Evolutionary conservation across 2,797 vertebrate genomes (phyloP), one percentile per base, ranked within the genome.

Genomic region (Protosalanx chinensis): DNA sequence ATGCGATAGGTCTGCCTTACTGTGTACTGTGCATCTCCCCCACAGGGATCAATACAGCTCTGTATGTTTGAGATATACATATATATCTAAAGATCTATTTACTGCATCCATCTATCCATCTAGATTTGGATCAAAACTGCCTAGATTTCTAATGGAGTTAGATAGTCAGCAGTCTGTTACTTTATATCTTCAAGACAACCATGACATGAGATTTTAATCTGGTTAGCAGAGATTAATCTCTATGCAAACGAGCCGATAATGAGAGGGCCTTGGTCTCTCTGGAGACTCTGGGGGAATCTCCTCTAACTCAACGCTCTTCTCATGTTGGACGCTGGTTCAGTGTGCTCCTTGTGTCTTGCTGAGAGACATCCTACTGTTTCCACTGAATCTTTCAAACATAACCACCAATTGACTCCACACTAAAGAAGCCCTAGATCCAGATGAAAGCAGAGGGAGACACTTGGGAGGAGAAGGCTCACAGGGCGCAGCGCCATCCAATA

Each of bases 1-100:
- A 82, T 33, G 68, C 80, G 79, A 72, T 70, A 73, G 61, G 76
- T 71, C 84, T 74, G 74, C 30, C 12, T 53, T 67, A 74, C 68
- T 57, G 3, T 16, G 51, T 16, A 56, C 51, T 46, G 8, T 12
- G 41, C 41, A 46, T 46, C 41, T 46, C 41, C 41, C 12, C 7
- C 41, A 2, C 10, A 46, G 41, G 41, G 12, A 46, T 46, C 41
- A 46, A 46, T 46, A 46, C 41, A 46, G 8, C 13, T 46, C 7
- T 46, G 7, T 46, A 2, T 46, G 41, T 46, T 46, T 13, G 41
- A 46, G 41, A 46, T 46, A 46, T 46, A 46, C 12, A 46, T 46
- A 46, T 46, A 12, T 3, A 41, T 46, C 12, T 37, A 37, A 37
- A 37, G 35, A 37, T 37, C 35, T 10, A 37, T 37, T 46, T 46